These are phyloP conservation scores for Spinibarbus caldwelli DNA, from an alignment of 2,797 vertebrate species.

Conservation along the genomic window DNA sequence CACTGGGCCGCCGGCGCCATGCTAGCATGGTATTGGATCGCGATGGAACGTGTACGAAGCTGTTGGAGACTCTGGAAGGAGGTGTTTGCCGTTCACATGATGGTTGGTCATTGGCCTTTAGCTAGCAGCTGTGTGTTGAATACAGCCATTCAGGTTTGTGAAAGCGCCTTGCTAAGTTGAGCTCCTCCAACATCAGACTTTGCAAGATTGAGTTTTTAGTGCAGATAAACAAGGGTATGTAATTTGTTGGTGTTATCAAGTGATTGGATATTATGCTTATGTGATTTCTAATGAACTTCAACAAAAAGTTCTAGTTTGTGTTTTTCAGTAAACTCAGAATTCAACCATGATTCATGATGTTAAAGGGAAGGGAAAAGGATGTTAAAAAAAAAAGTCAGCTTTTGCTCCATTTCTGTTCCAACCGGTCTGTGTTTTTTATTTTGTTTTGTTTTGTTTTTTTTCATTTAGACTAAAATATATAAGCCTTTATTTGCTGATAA, in stretches of 20 bases:
- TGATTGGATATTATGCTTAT: background rate
- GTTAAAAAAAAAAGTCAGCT: no score
- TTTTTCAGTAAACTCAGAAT: background rate
- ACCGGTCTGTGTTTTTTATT: background rate
- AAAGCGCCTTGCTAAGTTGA: background rate
- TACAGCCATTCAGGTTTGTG: background rate
- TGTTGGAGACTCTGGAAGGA: background rate
- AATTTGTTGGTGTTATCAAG: background rate
- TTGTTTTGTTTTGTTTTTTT: conserved; percentile 1
- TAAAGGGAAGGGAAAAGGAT: background rate
- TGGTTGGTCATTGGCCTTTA: background rate
- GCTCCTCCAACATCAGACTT: background rate
- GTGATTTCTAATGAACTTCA: background rate
- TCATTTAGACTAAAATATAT: background rate
- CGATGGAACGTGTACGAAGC: background rate
- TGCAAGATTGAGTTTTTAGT: background rate
- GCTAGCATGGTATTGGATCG: background rate
- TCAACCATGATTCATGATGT: background rate
- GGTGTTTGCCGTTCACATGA: background rate
- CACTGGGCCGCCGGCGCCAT: background rate
- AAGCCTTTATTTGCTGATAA: background rate
- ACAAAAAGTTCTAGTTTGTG: background rate
- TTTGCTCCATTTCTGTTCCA: no score
- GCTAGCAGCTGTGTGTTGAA: conserved; percentile 24
- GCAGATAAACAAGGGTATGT: background rate